Conservation (phyloP, 2,888 invertebrate genomes). For the Drosophila maculinotata region DNA sequence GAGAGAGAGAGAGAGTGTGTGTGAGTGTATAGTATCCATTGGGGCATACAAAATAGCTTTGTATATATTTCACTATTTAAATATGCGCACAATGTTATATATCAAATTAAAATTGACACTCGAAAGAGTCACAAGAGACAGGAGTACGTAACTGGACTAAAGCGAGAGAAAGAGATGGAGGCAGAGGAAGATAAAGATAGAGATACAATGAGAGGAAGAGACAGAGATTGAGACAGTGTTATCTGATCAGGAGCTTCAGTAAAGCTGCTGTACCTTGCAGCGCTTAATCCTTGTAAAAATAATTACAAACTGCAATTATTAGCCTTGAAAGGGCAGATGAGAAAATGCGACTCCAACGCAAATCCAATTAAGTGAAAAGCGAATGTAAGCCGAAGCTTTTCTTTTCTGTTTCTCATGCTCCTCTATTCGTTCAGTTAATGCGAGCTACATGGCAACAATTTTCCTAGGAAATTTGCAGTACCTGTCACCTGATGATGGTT, state of each 20-base stretch:
- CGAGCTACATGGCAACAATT: slow-evolving; percentile 48
- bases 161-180: too few relatives aligned
- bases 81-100: slow-evolving; percentile 41
- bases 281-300: slow-evolving; percentile 61
- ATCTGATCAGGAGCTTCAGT: slow-evolving; percentile 17
- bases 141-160: too few relatives aligned
- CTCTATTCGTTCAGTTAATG: slow-evolving; percentile 41
- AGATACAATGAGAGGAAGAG: background rate
- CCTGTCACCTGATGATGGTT: slow-evolving; percentile 38
- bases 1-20: slow-evolving; percentile 6
- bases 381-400: slow-evolving; percentile 70
- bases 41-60: slow-evolving; percentile 28
- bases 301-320: slow-evolving; percentile 78
- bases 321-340: slow-evolving; percentile 45
- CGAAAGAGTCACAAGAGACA: slow-evolving; percentile 12
- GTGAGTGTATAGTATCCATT: slow-evolving; percentile 6
- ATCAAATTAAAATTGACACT: slow-evolving; percentile 67
- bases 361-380: slow-evolving; percentile 78
- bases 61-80: slow-evolving; percentile 44
- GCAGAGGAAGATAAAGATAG: background rate
- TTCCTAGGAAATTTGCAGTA: slow-evolving; percentile 36
- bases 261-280: slow-evolving; percentile 46
- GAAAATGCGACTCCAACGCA: slow-evolving; percentile 57
- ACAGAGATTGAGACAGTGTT: background rate
- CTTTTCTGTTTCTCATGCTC: slow-evolving; percentile 14